phyloP scores from a whole-genome alignment of 1,140 invertebrate species.

The fruit fly (Drosophila melanogaster) region DNA sequence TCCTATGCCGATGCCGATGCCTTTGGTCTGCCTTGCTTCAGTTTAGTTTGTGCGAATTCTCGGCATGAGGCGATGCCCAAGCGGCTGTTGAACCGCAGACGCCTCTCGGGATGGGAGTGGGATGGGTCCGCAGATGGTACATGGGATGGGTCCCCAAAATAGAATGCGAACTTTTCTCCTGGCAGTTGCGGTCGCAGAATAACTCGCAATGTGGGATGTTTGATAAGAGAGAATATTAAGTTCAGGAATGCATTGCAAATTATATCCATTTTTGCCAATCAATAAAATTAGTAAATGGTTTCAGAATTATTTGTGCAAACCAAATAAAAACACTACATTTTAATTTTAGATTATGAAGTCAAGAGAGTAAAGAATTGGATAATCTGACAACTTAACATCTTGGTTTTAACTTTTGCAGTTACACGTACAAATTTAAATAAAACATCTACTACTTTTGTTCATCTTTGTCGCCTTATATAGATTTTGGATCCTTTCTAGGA shows the following conservation, averaged over 20 bases:
- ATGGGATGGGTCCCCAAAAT: constrained; percentile 15
- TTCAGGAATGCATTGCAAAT: background rate
- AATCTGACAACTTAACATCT: too few species aligned
- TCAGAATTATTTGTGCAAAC: too few species aligned
- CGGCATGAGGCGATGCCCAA: constrained; percentile 47
- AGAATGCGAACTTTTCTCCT: constrained; percentile 43
- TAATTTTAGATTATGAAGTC: too few species aligned
- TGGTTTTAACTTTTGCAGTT: too few species aligned
- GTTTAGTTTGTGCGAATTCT: constrained; percentile 44
- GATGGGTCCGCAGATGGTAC: background rate
- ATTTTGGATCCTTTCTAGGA: too few species aligned
- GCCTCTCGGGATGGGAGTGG: constrained; percentile 19
- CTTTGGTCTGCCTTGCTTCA: constrained; percentile 23
- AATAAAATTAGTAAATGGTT: too few species aligned
- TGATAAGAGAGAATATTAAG: constrained; percentile 6
- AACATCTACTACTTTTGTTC: too few species aligned
- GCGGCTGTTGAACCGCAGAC: constrained; percentile 54
- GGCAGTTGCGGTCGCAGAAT: constrained; percentile 8
- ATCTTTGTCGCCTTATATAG: too few species aligned
- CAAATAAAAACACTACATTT: too few species aligned
- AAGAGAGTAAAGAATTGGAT: too few species aligned
- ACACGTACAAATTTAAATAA: too few species aligned
- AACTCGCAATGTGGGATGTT: background rate
- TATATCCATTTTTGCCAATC: background rate
- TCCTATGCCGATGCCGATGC: constrained; percentile 36